Percentiles rank a stretch among this genome's conserved stretches.
phyloP scores from a whole-genome alignment of 1,140 invertebrate genomes.

The Drosophila kikkawai region DNA sequence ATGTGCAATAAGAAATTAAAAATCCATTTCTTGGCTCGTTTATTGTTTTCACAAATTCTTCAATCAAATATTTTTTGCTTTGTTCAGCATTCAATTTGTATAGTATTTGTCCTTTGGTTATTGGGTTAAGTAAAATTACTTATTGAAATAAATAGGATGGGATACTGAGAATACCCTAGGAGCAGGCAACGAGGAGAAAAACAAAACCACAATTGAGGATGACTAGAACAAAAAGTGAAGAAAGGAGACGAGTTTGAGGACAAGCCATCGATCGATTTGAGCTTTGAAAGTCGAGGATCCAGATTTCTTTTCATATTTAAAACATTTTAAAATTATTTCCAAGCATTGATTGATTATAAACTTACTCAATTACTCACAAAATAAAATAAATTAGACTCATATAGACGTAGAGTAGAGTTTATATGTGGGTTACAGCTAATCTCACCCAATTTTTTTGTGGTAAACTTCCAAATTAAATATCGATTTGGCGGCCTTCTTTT shows the following conservation, averaged over 20 bases:
- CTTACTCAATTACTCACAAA: too few species aligned
- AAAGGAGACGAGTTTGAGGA: too few species aligned
- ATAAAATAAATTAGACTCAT: too few species aligned
- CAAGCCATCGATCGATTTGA: too few species aligned
- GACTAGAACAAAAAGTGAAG: too few species aligned
- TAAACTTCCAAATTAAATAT: slow-evolving; percentile 21
- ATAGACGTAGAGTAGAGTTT: too few species aligned
- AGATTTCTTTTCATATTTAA: too few species aligned
- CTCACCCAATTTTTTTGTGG: background rate
- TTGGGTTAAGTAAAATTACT: too few species aligned
- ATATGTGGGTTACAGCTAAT: background rate
- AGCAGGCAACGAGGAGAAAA: background rate
- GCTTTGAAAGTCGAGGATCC: too few species aligned
- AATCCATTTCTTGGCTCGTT: background rate
- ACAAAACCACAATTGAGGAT: too few species aligned
- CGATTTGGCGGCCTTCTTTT: slow-evolving; percentile 19
- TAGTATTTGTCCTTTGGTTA: background rate
- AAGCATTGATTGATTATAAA: too few species aligned
- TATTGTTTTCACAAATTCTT: background rate
- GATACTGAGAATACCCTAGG: background rate
- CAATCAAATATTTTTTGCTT: background rate
- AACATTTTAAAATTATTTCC: too few species aligned
- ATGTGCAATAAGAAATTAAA: background rate
- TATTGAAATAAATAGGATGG: background rate
- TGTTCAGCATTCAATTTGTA: background rate